Percentiles rank a stretch among this genome's conserved stretches.
Conservation (phyloP, 1,140 invertebrate species). For the Saccostrea cuccullata region DNA sequence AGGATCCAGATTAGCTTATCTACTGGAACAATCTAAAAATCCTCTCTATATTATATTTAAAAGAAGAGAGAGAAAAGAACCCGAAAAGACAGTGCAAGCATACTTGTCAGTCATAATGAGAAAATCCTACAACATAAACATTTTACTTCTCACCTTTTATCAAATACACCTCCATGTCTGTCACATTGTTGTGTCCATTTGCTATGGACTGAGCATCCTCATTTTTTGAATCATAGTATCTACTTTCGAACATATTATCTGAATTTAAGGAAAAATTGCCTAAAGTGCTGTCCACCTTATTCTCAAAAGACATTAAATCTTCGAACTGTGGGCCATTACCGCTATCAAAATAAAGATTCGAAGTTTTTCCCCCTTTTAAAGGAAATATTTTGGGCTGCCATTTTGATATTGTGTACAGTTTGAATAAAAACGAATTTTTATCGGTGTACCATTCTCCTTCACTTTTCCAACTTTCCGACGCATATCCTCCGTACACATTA, state of each 20-base stretch:
- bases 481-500: slow-evolving; percentile 54
- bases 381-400: slow-evolving; percentile 30
- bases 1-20: no score
- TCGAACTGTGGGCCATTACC: background rate
- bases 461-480: slow-evolving; percentile 44
- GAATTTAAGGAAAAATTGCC: background rate
- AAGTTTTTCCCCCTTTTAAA: background rate
- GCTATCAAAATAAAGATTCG: background rate
- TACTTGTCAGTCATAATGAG: no score
- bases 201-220: background rate
- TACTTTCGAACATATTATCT: background rate
- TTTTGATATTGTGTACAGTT: background rate
- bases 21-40: no score
- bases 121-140: no score
- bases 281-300: no score
- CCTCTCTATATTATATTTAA: no score
- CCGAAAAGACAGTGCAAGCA: no score
- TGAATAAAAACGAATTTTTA: slow-evolving; percentile 56
- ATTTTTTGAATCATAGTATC: no score
- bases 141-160: background rate
- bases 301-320: background rate
- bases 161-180: background rate
- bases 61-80: no score
- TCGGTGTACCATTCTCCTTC: slow-evolving; percentile 39
- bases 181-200: background rate